These are phyloP conservation scores for Idaea straminata DNA, from an alignment of 2,888 invertebrate genomes.

Conservation along the genomic window DNA sequence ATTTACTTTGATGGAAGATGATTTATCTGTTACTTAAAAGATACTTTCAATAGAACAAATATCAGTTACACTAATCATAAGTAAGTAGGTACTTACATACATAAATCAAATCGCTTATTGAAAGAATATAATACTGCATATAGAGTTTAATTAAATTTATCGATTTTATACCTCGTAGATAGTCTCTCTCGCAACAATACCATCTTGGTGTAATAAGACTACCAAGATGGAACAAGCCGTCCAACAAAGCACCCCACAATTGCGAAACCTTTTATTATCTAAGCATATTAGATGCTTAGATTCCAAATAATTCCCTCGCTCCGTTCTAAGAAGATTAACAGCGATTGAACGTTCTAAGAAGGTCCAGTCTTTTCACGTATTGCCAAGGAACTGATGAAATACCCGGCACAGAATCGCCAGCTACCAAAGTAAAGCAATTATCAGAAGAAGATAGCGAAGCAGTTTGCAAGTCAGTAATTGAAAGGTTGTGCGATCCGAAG, in stretches of 20 bases:
- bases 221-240: conserved; percentile 17
- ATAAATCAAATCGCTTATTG: not conserved
- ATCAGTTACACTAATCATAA: not conserved
- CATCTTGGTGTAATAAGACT: conserved; percentile 19
- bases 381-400: conserved; percentile 58
- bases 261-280: conserved; percentile 70
- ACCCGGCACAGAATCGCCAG: conserved; percentile 50
- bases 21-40: not conserved
- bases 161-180: not conserved
- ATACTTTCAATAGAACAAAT: not conserved
- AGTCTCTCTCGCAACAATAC: not conserved
- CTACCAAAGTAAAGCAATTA: conserved; percentile 57
- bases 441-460: conserved; percentile 43
- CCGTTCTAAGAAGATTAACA: conserved; percentile 76
- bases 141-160: not conserved
- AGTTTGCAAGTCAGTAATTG: conserved; percentile 48
- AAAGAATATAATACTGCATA: not conserved
- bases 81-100: not conserved
- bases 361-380: conserved; percentile 61
- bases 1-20: not conserved
- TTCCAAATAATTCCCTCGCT: conserved; percentile 70
- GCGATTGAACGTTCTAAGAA: conserved; percentile 75
- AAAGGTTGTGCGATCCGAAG: conserved; percentile 49
- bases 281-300: conserved; percentile 72
- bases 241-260: conserved; percentile 43